Percentiles rank a stretch among this genome's conserved stretches.
phyloP scores from a whole-genome alignment of 2,113 vertebrate genomes.

The Cisticola juncidis region DNA sequence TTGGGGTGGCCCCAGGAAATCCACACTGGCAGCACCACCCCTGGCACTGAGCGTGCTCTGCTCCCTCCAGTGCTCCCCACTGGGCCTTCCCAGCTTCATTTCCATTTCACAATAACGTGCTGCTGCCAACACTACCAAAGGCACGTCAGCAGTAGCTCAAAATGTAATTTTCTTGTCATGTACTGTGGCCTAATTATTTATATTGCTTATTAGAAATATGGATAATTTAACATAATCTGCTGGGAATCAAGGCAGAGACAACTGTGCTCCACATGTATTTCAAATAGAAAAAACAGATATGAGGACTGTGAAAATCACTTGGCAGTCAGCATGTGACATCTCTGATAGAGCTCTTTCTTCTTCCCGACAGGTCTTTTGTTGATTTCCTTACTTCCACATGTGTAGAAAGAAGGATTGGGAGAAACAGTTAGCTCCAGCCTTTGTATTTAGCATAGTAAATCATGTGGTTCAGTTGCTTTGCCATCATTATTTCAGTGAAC shows the following conservation, averaged over 20 bases:
- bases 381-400: not conserved
- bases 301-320: not conserved
- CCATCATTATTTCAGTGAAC: not conserved
- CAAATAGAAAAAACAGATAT: not conserved
- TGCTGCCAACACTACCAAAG: conserved; percentile 23
- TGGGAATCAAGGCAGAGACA: not conserved
- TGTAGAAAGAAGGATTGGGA: not conserved
- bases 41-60: not conserved
- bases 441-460: not conserved
- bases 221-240: conserved; percentile 32
- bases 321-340: not conserved
- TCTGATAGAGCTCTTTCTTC: not conserved
- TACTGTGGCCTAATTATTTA: conserved; percentile 60
- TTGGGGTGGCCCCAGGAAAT: not conserved
- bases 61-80: not conserved
- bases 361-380: not conserved
- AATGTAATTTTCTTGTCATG: conserved; percentile 58
- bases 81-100: not conserved
- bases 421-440: not conserved
- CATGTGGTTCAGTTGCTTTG: not conserved
- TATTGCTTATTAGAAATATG: conserved; percentile 43
- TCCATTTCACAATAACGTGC: conserved; percentile 18
- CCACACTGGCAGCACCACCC: not conserved
- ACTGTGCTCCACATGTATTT: not conserved
- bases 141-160: conserved; percentile 18